Base-by-base conservation (phyloP, 2,113 vertebrate species). In the Mirza zaza region DNA sequence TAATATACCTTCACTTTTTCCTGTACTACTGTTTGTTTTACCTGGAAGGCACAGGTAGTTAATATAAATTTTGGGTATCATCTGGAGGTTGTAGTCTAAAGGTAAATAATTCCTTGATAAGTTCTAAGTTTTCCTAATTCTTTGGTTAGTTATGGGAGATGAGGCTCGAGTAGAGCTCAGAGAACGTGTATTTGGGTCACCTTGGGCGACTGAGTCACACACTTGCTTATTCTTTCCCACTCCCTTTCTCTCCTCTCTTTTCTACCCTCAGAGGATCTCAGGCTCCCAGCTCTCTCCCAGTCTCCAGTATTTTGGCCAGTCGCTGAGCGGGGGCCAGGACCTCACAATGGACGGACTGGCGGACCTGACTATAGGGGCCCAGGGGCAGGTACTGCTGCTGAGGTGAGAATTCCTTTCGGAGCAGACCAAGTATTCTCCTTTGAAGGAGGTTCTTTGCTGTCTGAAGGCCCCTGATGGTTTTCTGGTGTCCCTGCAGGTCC, bases 291-390 rank as follows among this genome's bases (percentile, higher is more conserved):
- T 99, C 8, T 2, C 82, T 8, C 6, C 48, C 1, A 34, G 32
- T 0, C 97, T 99, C 18, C 98, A 97, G 79, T 98, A 99, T 86
- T 99, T 99, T 48, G 99, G 99, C 50, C 99, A 98, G 63, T 98
- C 99, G 13, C 75, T 99, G 61, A 98, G 98, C 3, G 99, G 99
- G 9, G 90, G 97, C 45, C 97, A 95, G 27, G 99, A 99, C 48
- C 98, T 99, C 17, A 99, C 98, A 0, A 90, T 96, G 18, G 99
- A 99, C 6, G 98, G 98, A 23, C 98, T 99, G 39, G 95, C 96
- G 2, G 99, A 99, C 94, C 92, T 99, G 50, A 97, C 98, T 21
- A 96, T 99, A 0, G 99, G 99, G 83, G 98, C 99, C n/a, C 93
- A 93, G 50, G 99, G 98, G 3, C 67, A 68, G 0, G 98, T 98